Evolutionary conservation across 1,140 invertebrate genomes (phyloP).

Genomic region (Aphis gossypii): DNA sequence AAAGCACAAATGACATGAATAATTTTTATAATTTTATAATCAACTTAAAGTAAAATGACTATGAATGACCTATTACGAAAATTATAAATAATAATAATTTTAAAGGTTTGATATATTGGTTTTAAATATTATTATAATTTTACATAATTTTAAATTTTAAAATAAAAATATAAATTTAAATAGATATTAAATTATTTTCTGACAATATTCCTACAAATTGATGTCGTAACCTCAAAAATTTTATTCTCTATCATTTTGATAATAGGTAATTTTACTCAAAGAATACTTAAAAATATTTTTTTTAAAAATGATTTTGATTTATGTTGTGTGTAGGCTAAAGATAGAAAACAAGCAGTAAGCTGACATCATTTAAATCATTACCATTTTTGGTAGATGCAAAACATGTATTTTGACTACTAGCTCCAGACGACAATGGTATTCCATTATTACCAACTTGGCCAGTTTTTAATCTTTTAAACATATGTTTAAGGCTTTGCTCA

Average conservation of each 20-base stretch:
- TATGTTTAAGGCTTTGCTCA: slow-evolving; percentile 38
- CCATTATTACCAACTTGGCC: not conserved
- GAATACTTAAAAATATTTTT: not conserved
- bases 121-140: not conserved
- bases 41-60: too few species aligned
- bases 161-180: not conserved
- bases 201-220: not conserved
- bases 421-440: not conserved
- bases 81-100: not conserved
- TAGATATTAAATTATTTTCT: not conserved
- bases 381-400: not conserved
- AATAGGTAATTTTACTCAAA: not conserved
- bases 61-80: not conserved
- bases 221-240: not conserved
- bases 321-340: not conserved
- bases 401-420: not conserved
- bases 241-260: not conserved
- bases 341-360: not conserved
- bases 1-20: not conserved
- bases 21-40: not conserved
- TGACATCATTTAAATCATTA: not conserved
- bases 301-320: not conserved
- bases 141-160: not conserved
- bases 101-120: not conserved
- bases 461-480: not conserved